These are phyloP conservation scores for Opisthograptis luteolata DNA, from an alignment of 2,888 invertebrate species.

Conservation along the genomic window DNA sequence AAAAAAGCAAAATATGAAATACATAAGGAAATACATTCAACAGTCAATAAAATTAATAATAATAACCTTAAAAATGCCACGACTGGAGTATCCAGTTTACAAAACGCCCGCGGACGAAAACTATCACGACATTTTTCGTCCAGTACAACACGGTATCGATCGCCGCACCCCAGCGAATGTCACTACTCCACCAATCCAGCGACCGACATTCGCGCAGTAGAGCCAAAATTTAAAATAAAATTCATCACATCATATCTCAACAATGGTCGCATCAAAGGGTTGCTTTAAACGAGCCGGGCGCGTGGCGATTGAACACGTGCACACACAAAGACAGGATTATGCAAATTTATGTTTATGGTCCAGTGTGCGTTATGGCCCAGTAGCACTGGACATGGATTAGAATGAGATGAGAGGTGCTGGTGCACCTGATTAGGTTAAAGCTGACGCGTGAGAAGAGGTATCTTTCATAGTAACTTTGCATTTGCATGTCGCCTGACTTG, in stretches of 20 bases:
- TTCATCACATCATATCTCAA: slow-evolving; percentile 51
- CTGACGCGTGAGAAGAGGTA: neutral
- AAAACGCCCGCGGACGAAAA: slow-evolving; percentile 6
- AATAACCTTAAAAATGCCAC: too few species aligned
- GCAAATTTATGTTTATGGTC: slow-evolving; percentile 55
- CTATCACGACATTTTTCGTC: slow-evolving; percentile 14
- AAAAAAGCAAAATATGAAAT: too few species aligned
- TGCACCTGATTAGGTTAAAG: slow-evolving; percentile 8
- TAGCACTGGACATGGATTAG: slow-evolving; percentile 13
- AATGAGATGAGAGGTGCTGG: slow-evolving; percentile 1
- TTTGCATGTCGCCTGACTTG: too few species aligned
- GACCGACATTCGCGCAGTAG: slow-evolving; percentile 23
- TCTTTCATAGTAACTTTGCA: too few species aligned
- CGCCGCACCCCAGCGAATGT: slow-evolving; percentile 16
- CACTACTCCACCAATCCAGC: slow-evolving; percentile 8
- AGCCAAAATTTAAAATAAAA: slow-evolving; percentile 50
- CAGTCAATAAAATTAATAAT: too few species aligned
- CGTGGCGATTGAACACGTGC: slow-evolving; percentile 59
- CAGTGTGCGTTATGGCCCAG: slow-evolving; percentile 28
- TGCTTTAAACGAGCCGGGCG: slow-evolving; percentile 52
- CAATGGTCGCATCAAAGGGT: slow-evolving; percentile 58
- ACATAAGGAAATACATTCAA: too few species aligned
- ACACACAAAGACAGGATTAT: slow-evolving; percentile 55
- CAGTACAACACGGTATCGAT: slow-evolving; percentile 19
- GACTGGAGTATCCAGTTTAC: too few species aligned